Evolutionary conservation across 2,888 invertebrate genomes (phyloP).

Genomic region (Trissoscelio sp.): DNA sequence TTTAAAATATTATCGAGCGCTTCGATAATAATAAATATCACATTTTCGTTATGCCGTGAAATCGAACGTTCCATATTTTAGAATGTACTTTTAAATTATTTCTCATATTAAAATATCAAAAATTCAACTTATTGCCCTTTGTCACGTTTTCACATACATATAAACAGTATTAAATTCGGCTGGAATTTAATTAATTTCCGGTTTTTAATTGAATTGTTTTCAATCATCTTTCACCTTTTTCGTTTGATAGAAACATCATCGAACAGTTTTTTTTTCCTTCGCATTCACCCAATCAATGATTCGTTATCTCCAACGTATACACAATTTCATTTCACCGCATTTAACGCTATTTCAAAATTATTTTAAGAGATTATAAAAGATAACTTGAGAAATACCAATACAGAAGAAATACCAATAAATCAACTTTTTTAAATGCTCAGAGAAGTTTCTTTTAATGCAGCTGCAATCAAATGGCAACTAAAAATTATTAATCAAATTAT

Average conservation of each 20-base stretch:
- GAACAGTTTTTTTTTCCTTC: neutral
- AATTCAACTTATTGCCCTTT: slow-evolving; percentile 17
- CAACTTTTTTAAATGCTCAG: too few relatives aligned
- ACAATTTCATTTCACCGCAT: slow-evolving; percentile 8
- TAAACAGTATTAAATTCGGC: slow-evolving; percentile 35
- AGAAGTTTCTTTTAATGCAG: too few relatives aligned
- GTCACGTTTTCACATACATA: slow-evolving; percentile 26
- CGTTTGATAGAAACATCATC: slow-evolving; percentile 7
- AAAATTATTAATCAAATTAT: too few relatives aligned
- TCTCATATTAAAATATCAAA: slow-evolving; percentile 6
- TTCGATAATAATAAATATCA: slow-evolving; percentile 2
- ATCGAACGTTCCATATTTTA: neutral
- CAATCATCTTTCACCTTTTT: slow-evolving; percentile 41
- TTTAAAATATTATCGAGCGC: neutral
- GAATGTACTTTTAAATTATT: slow-evolving; percentile 12
- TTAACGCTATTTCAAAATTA: neutral
- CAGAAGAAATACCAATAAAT: too few relatives aligned
- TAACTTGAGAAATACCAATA: too few relatives aligned
- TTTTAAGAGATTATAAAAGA: neutral
- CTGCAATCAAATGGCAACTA: too few relatives aligned
- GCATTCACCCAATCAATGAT: slow-evolving; percentile 12
- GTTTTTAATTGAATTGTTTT: slow-evolving; percentile 45
- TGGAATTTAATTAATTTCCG: slow-evolving; percentile 49
- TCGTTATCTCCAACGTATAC: neutral
- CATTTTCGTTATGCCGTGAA: neutral